Conservation (phyloP, 92 coral and sea anemone species). For the Ricordea florida region DNA sequence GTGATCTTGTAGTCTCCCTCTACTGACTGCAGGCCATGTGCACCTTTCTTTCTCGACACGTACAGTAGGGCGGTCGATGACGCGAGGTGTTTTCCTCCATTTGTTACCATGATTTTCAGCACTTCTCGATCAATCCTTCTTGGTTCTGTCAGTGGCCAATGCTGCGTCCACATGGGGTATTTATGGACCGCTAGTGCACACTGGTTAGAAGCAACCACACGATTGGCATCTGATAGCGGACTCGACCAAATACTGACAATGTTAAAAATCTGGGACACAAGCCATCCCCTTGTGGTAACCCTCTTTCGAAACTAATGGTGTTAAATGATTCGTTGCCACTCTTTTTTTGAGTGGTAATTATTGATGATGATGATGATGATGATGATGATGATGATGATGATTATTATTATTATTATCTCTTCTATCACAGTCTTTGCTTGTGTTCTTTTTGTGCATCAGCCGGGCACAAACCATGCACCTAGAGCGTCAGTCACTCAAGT, state of each 20-base stretch:
- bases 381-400: too few species aligned
- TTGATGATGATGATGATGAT: too few species aligned
- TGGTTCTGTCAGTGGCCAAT: constrained; percentile 51
- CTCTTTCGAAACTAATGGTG: constrained; percentile 39
- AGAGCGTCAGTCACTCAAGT: too few species aligned
- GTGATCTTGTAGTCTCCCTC: neutral
- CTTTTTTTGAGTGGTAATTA: constrained; percentile 23
- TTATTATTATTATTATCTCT: too few species aligned
- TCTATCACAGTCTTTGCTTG: too few species aligned
- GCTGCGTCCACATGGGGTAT: constrained; percentile 61
- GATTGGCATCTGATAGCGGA: constrained; percentile 46
- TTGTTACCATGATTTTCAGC: constrained; percentile 29
- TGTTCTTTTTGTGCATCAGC: too few species aligned
- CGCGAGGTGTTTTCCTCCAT: constrained; percentile 45
- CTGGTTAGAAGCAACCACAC: constrained; percentile 54
- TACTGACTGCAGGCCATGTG: neutral
- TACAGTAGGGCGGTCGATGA: constrained; percentile 38
- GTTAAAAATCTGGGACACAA: constrained; percentile 41
- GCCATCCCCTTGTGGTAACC: constrained; percentile 47
- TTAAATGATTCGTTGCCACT: constrained; percentile 34
- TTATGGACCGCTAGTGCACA: constrained; percentile 41
- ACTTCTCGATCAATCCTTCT: constrained; percentile 41
- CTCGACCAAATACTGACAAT: constrained; percentile 56
- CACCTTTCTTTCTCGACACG: constrained; percentile 24
- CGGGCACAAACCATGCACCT: too few species aligned